Conservation (phyloP, 2,113 vertebrate genomes). For the Castor canadensis region DNA sequence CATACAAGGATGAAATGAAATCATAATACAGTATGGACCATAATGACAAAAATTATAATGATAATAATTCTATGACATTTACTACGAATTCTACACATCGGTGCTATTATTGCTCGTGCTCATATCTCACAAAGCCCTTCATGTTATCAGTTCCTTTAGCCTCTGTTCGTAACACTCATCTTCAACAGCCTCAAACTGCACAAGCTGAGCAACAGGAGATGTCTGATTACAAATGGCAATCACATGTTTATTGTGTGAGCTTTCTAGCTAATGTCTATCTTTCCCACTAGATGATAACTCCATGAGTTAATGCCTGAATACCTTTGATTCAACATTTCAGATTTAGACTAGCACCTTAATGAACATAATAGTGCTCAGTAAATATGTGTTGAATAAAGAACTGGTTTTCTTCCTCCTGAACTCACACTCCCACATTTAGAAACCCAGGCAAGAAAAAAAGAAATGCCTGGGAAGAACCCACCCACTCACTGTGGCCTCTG, state of each 20-base stretch:
- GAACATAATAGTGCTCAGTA: neutral
- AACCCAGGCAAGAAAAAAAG: neutral
- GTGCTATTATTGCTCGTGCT: neutral
- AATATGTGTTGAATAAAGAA: neutral
- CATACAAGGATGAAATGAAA: neutral
- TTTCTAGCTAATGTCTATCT: neutral
- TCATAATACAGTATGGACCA: neutral
- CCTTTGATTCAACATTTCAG: neutral
- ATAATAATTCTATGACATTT: neutral
- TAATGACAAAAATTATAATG: neutral
- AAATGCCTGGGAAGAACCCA: neutral
- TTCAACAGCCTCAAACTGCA: neutral
- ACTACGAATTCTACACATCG: neutral
- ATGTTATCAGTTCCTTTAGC: neutral
- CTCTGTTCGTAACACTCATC: neutral
- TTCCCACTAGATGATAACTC: neutral
- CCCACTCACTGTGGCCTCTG: neutral
- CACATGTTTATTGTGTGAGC: neutral
- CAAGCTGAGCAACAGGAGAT: neutral
- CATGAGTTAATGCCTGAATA: neutral
- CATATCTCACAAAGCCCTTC: neutral
- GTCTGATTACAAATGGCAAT: neutral
- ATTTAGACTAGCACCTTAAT: neutral
- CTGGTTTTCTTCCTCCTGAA: neutral
- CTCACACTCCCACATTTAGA: neutral